phyloP scores from a whole-genome alignment of 2,888 invertebrate genomes.

The Geophilus truncorum region DNA sequence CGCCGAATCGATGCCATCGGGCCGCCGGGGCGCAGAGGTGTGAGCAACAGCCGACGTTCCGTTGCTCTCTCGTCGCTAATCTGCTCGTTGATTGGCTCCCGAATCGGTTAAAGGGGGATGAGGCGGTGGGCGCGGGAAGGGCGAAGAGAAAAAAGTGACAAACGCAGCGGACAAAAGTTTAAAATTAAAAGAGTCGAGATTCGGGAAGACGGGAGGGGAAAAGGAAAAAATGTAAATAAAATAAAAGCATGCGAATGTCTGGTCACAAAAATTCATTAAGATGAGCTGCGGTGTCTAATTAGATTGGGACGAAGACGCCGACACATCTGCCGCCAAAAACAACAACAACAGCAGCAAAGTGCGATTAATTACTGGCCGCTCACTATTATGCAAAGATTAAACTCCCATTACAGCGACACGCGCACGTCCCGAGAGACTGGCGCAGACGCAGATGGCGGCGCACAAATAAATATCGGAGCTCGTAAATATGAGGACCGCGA shows the following conservation, averaged over 20 bases:
- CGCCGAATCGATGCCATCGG: neutral
- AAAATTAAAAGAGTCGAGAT: neutral
- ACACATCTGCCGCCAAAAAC: constrained; percentile 20
- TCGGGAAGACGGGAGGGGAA: neutral
- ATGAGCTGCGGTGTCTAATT: constrained; percentile 27
- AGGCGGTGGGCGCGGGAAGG: neutral
- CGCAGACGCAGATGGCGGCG: neutral
- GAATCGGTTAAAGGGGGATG: neutral
- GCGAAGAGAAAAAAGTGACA: neutral
- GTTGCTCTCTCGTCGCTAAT: neutral
- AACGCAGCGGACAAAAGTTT: neutral
- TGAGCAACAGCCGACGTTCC: neutral
- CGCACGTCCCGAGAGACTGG: neutral
- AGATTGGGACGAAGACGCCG: constrained; percentile 18
- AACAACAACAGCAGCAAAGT: neutral
- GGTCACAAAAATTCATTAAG: constrained; percentile 25
- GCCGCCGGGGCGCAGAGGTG: neutral
- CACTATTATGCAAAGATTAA: constrained; percentile 20
- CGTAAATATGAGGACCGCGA: constrained; percentile 8
- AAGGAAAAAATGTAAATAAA: neutral
- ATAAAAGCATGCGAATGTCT: neutral
- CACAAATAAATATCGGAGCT: constrained; percentile 3
- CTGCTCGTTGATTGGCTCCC: neutral
- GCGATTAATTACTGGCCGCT: constrained; percentile 20
- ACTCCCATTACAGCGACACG: constrained; percentile 11